Evolutionary conservation across 2,888 invertebrate species (phyloP), one percentile per base, ranked within the genome.

Genomic region (Ptychoptera contaminata): DNA sequence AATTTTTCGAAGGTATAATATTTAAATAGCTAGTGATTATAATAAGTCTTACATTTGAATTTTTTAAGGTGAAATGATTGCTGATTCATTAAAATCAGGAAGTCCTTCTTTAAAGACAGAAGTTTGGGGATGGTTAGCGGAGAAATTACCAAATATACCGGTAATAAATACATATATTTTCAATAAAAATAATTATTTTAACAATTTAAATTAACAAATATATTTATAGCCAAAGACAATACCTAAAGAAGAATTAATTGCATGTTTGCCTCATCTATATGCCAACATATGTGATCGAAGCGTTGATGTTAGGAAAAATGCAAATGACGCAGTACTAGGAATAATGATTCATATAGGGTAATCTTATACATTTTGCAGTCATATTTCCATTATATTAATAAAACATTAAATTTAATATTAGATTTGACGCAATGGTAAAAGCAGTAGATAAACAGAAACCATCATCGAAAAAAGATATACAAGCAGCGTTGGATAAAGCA

Each of bases 281-380:
- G 72, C 76, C 34, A 86, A 88, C 56, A 65, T 94, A 47, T 93
- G 92, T 59, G 94, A 96, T 67, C 76, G 96, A 45, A 88, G 82
- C 58, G 83, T 79, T 0, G 93, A 93, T 52, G 93, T 96, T 5
- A 73, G 94, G 10, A 91, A 90, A 60, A 86, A 83, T 56, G 82
- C 92, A 2, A 81, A 82, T 44, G 93, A 93, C 58, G 86, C 90
- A 37, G 79, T 93, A 34, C 67, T 92, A 37, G 92, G 92, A 3
- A 77, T 91, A 54, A 94, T 94, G 93, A 77, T 92, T 50, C 93
- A 93, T 60, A 69, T 90, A 8, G 87, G 93, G 1, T 92, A 81
- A 9, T 11, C 9, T 32, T 7, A 4, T n/a, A 7, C 9, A 32
- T 11, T 7, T 32, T 7, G 9, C 4, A 32, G 32, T 32, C n/a